These are phyloP conservation scores for Uropetala carovei DNA, from an alignment of 2,888 invertebrate species.

Conservation along the genomic window DNA sequence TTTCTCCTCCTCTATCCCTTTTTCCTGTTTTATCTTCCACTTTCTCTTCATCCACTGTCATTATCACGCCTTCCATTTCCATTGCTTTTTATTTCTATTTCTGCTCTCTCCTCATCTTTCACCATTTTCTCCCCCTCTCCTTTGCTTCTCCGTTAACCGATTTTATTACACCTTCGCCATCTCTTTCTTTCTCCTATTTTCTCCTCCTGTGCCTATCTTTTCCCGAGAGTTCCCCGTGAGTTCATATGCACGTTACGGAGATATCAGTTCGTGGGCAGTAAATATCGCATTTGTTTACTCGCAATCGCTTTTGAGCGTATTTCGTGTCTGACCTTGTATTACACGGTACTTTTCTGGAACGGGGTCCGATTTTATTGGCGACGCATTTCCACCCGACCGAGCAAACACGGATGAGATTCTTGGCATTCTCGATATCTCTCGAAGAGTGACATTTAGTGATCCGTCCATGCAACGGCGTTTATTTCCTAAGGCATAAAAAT, in stretches of 20 bases:
- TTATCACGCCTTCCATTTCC: background rate
- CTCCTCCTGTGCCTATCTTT: too few relatives aligned
- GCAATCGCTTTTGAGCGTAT: background rate
- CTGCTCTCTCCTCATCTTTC: too few relatives aligned
- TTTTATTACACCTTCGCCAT: too few relatives aligned
- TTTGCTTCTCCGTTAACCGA: too few relatives aligned
- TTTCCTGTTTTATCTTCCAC: too few relatives aligned
- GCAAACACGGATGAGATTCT: background rate
- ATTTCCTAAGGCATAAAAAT: background rate
- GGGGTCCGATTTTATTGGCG: conserved; percentile 46
- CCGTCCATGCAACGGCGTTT: background rate
- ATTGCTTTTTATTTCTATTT: too few relatives aligned
- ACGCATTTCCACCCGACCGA: conserved; percentile 19
- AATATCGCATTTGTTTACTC: conserved; percentile 22
- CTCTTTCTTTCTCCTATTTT: too few relatives aligned
- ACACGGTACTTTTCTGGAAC: conserved; percentile 16
- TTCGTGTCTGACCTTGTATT: conserved; percentile 43
- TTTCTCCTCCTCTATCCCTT: background rate
- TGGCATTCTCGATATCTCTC: conserved; percentile 11
- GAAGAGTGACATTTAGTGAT: background rate
- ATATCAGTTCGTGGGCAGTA: background rate
- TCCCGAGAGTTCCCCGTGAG: too few relatives aligned
- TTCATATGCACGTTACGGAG: background rate
- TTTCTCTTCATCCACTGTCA: background rate
- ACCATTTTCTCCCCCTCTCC: too few relatives aligned